Base-by-base conservation (phyloP, 2,888 invertebrate species). In the Drosophila bunnanda region DNA sequence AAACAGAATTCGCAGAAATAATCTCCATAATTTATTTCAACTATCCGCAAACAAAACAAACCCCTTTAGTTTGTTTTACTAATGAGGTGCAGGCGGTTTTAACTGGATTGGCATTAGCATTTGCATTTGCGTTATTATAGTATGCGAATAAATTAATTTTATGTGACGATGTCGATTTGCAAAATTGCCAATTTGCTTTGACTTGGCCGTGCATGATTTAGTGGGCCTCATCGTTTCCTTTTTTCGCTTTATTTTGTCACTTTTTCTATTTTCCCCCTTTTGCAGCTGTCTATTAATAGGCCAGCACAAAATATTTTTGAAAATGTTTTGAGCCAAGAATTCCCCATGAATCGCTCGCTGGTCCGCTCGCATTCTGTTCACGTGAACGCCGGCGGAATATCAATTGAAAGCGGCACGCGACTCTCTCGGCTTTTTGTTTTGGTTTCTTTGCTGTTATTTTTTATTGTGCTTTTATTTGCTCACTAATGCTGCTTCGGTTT, bases 41-140 rank as follows among this genome's bases (percentile, higher is more conserved):
- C 52, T 48, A 41, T 44, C 34, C 59, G 59, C 67, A 77, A 53
- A 54, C 20, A 61, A 53, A 75, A 65, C 75, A 53, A 54, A 22
- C 30, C 30, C 54, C 46, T 71, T 50, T 61, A 59, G 83, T 82
- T 83, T 84, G 80, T 76, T 84, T 84, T 82, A 75, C 54, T 80
- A 82, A 82, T 82, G 73, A 84, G 71, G 67, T 79, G 75, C 74
- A 82, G 79, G 85, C 82, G 72, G 85, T 80, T 87, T 46, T 64
- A 85, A 84, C 88, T 75, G 79, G 85, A 77, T 82, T 60, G 60
- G 10, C 41, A 77, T 82, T 60, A 57, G 10, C 41, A 38, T 46
- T 66, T 22, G 50, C 41, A 76, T 64, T 52, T 52, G 5, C 15
- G 22, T 15, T 48, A 32, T 32, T 20, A 50, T 52, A 52, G 50